phyloP scores from a whole-genome alignment of 2,113 vertebrate species.

The Gnathonemus longibarbis region DNA sequence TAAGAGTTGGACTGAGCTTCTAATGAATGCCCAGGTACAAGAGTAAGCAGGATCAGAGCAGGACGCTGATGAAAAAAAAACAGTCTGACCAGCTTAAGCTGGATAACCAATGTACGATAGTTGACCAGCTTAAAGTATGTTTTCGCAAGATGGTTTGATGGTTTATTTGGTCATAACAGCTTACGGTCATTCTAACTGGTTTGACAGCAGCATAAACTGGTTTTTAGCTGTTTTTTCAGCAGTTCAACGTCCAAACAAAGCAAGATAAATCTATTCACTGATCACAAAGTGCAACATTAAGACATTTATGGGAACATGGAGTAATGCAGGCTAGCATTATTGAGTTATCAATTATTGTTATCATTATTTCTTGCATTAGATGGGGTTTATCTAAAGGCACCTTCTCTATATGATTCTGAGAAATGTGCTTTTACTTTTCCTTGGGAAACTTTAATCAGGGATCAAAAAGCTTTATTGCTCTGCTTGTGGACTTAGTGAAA shows the following conservation, averaged over 20 bases:
- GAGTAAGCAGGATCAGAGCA: background rate
- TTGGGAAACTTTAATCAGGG: background rate
- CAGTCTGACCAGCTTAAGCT: background rate
- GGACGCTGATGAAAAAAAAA: background rate
- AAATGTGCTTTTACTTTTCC: background rate
- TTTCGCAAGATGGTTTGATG: background rate
- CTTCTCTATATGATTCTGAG: background rate
- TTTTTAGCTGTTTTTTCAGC: too few relatives aligned
- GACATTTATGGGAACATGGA: background rate
- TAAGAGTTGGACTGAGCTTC: background rate
- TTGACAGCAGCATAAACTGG: background rate
- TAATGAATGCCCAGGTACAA: background rate
- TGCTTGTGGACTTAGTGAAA: background rate
- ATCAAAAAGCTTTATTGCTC: background rate
- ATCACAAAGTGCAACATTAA: background rate
- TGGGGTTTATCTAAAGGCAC: background rate
- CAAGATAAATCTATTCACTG: background rate
- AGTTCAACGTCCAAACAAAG: too few relatives aligned
- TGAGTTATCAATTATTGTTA: background rate
- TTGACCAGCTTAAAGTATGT: background rate
- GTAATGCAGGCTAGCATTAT: background rate
- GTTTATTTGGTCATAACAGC: background rate
- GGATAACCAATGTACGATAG: too few relatives aligned
- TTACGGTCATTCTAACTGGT: background rate
- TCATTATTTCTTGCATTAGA: background rate